Conservation (phyloP, 2,113 vertebrate genomes). For the Athene noctua region DNA sequence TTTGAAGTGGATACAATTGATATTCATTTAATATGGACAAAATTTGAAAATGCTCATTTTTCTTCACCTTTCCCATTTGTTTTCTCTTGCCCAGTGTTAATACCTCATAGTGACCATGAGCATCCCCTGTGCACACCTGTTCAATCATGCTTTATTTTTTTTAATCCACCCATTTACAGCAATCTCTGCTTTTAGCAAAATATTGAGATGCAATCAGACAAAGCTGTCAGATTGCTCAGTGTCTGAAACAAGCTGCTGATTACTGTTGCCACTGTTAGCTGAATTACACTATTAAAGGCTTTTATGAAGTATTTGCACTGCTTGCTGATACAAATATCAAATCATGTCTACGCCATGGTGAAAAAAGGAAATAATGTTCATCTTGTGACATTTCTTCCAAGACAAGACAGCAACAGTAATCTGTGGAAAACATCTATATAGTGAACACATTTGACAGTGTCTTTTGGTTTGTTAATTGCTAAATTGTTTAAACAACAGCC, state of each 20-base stretch:
- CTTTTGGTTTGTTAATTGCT: constrained; percentile 14
- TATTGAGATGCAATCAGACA: constrained; percentile 43
- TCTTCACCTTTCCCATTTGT: constrained; percentile 9
- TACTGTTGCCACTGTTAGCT: constrained; percentile 23
- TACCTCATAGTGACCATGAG: background rate
- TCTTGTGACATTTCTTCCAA: constrained; percentile 11
- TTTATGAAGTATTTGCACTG: constrained; percentile 38
- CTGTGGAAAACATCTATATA: background rate
- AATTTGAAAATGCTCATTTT: constrained; percentile 37
- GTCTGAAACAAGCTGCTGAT: constrained; percentile 39
- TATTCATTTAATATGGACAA: constrained; percentile 48
- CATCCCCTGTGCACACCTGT: background rate
- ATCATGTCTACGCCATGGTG: background rate
- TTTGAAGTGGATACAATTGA: constrained; percentile 5
- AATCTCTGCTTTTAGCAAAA: constrained; percentile 50
- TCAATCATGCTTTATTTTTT: background rate
- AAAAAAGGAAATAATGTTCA: background rate
- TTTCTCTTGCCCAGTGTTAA: background rate
- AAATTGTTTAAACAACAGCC: background rate
- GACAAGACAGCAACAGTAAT: background rate
- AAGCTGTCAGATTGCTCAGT: constrained; percentile 46
- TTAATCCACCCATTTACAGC: constrained; percentile 4
- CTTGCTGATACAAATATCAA: constrained; percentile 53
- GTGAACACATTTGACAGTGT: background rate
- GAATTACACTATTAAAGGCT: constrained; percentile 45